Evolutionary conservation across 1,140 invertebrate species (phyloP).

Genomic region (Cataglyphis hispanica): DNA sequence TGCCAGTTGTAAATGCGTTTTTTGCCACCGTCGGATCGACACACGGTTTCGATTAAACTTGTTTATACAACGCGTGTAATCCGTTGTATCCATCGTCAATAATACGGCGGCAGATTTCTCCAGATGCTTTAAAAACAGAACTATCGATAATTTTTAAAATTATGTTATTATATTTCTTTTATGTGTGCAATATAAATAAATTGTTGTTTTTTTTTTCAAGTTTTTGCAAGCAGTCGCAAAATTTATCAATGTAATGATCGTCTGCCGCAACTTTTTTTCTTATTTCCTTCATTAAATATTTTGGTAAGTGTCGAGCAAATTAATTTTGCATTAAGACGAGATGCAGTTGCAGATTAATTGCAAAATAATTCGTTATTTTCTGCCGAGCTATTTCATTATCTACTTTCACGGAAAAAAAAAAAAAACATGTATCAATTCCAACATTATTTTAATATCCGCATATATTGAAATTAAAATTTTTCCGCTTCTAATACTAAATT

Average conservation of each 20-base stretch:
- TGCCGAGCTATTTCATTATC: neutral
- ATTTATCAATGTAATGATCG: neutral
- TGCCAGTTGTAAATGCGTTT: neutral
- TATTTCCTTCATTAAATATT: neutral
- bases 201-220: neutral
- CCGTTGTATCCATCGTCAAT: neutral
- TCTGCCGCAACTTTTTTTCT: slow-evolving; percentile 1
- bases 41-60: slow-evolving; percentile 4
- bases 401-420: neutral
- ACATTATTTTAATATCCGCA: no score
- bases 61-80: neutral
- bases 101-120: neutral
- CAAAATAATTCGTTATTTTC: slow-evolving; percentile 7
- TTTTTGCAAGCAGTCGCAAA: neutral
- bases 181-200: neutral
- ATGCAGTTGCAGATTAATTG: neutral
- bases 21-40: neutral
- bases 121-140: neutral
- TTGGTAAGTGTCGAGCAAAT: neutral
- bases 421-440: neutral
- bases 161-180: neutral
- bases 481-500: neutral
- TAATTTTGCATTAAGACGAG: neutral
- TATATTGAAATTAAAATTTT: neutral
- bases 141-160: neutral